Base-by-base conservation (phyloP, 2,888 invertebrate genomes). In the Drosophila picticornis region DNA sequence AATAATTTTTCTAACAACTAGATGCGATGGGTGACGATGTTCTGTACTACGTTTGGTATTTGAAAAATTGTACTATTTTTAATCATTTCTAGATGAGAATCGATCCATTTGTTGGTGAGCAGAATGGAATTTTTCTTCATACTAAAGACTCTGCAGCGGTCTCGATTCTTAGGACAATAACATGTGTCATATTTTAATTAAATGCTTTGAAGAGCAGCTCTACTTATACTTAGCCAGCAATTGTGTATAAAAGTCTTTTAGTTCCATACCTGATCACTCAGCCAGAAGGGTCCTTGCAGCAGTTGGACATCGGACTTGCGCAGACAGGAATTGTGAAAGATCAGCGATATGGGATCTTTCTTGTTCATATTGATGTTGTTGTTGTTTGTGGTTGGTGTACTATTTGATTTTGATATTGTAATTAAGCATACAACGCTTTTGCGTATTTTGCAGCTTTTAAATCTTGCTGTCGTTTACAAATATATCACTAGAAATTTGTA, bases 251-350 rank as follows among this genome's bases (percentile, higher is more conserved):
- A 34, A 34, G 2, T 2, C n/a, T 3, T 27, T 2, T 10, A 22
- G 9, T 0, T 25, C 11, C 7, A 16, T 67, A 76, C 78, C 67
- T 78, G 96, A 93, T 99, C 99, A 93, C 98, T 99, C n/a, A 99
- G 94, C 99, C 99, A 99, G 90, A 95, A 93, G 0, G 96, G 95
- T 60, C 96, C 96, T 81, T 95, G 94, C 70, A 99, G 94, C 64
- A 98, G 94, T 70, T 96, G 94, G 38, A 98, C 93, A 92, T 99
- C 99, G 27, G 96, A 96, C 91, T 95, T 94, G 80, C 97, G 96
- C 50, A 99, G 81, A 31, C 92, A 91, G 16, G 90, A 84, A 62
- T 92, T 92, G 63, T 93, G 81, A 62, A 97, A 98, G 92, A 96
- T 98, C 82, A 99, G 94, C 69, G 97, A 95, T 81, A 97, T 91